Conservation (phyloP, 1,140 invertebrate species). For the Drosophila parabipectinata region DNA sequence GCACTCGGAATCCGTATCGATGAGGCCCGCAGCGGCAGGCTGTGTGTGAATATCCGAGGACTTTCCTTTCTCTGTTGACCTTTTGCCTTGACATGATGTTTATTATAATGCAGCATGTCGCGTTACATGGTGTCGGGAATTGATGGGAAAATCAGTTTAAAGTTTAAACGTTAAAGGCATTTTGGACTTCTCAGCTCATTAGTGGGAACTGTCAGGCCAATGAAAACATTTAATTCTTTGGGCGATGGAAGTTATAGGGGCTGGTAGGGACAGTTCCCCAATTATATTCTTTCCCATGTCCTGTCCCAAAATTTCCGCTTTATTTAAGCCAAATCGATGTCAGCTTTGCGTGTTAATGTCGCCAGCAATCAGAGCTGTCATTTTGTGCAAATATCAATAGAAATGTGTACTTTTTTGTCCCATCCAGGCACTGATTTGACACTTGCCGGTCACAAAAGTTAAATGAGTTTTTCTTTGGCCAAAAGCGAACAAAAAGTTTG, state of each 20-base stretch:
- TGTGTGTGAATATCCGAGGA: conserved; percentile 50
- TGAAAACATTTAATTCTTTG: conserved; percentile 16
- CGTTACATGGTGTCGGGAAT: conserved; percentile 23
- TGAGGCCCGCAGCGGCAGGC: conserved; percentile 17
- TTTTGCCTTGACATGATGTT: conserved; percentile 57
- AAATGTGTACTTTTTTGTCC: conserved; percentile 60
- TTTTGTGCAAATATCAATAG: conserved; percentile 67
- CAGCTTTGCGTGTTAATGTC: conserved; percentile 51
- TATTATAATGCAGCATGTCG: conserved; percentile 53
- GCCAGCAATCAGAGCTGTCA: conserved; percentile 44
- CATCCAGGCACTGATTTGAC: conserved; percentile 49
- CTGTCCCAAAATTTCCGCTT: conserved; percentile 1
- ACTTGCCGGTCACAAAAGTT: conserved; percentile 64
- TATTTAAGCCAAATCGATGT: conserved; percentile 7
- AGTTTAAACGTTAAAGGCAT: not conserved
- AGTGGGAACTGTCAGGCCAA: conserved; percentile 28
- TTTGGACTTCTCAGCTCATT: conserved; percentile 24
- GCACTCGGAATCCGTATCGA: conserved; percentile 45
- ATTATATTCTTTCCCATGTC: not conserved
- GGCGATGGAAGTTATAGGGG: too few relatives aligned
- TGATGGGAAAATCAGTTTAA: conserved; percentile 47
- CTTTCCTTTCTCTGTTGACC: conserved; percentile 50
- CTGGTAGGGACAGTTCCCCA: not conserved
- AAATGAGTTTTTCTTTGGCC: conserved; percentile 63
- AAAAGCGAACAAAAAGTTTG: conserved; percentile 51